These are phyloP conservation scores for Hylaea fasciaria DNA, from an alignment of 2,888 invertebrate species.

Conservation along the genomic window DNA sequence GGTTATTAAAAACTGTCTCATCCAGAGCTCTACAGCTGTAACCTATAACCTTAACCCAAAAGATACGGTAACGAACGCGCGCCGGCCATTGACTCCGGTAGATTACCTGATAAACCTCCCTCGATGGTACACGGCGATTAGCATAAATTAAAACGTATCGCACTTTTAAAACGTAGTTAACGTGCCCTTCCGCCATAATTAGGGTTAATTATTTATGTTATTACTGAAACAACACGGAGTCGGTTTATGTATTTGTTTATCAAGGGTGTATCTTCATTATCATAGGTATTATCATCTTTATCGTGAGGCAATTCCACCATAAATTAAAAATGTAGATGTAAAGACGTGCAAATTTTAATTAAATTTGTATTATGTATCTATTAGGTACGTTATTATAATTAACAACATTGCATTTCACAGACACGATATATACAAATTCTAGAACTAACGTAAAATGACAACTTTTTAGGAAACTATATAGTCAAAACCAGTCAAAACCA, in stretches of 20 bases:
- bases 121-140: constrained; percentile 39
- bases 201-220: constrained; percentile 28
- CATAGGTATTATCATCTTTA: too few species aligned
- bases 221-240: constrained; percentile 15
- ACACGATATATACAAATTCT: too few species aligned
- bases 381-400: too few species aligned
- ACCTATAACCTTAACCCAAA: constrained; percentile 45
- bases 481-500: too few species aligned
- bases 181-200: constrained; percentile 21
- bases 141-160: constrained; percentile 48
- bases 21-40: constrained; percentile 38
- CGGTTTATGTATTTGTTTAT: constrained; percentile 19
- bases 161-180: constrained; percentile 36
- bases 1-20: too few species aligned
- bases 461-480: too few species aligned
- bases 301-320: too few species aligned
- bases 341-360: too few species aligned
- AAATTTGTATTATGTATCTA: too few species aligned
- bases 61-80: constrained; percentile 62
- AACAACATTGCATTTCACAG: too few species aligned
- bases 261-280: not conserved
- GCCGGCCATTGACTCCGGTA: constrained; percentile 56
- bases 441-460: too few species aligned
- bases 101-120: constrained; percentile 61
- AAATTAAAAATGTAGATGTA: too few species aligned